A percentile compares a stretch with the other conserved stretches of the same genome.
Conservation (phyloP, 2,888 invertebrate species). For the Campaea margaritaria region DNA sequence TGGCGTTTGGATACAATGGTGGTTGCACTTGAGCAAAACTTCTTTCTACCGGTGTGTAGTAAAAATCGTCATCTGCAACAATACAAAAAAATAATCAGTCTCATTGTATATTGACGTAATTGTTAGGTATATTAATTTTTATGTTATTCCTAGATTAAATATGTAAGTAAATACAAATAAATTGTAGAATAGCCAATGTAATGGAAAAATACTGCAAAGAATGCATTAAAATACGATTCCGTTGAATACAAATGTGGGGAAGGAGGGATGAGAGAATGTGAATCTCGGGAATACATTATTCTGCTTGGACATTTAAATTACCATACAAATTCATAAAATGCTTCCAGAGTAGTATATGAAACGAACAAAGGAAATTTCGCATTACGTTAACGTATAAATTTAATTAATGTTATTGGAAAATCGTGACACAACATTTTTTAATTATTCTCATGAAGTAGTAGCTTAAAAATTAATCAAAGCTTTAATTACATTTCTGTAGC, state of each 20-base stretch:
- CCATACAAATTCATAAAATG: not conserved
- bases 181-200: not conserved
- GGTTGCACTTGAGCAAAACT: constrained; percentile 84
- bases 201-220: not conserved
- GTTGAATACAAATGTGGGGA: constrained; percentile 9
- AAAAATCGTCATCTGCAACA: constrained; percentile 81
- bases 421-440: not conserved
- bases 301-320: constrained; percentile 2
- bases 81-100: constrained; percentile 40
- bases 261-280: constrained; percentile 12
- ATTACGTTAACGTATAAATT: no score
- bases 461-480: no score
- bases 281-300: constrained; percentile 7
- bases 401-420: not conserved
- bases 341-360: no score
- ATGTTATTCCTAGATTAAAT: no score
- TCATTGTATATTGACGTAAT: not conserved
- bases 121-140: not conserved
- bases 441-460: not conserved
- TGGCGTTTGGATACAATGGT: constrained; percentile 73
- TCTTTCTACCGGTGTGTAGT: constrained; percentile 80
- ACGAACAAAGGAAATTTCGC: no score
- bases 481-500: no score
- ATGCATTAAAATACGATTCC: constrained; percentile 11
- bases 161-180: no score